Evolutionary conservation across 2,888 invertebrate genomes (phyloP), one percentile per base, ranked within the genome.

Genomic region (Stegophylla sp.): DNA sequence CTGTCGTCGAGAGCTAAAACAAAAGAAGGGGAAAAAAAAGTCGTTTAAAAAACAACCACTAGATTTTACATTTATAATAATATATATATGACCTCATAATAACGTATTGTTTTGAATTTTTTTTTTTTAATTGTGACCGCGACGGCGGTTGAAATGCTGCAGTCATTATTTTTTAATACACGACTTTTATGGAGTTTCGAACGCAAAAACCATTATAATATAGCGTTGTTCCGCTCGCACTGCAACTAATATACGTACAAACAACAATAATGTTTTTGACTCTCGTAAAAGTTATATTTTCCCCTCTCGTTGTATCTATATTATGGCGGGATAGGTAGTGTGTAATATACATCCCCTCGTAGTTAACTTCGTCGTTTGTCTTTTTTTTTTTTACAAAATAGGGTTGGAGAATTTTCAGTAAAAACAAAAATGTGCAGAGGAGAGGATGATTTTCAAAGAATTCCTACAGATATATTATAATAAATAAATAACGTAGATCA

Each of bases 41-140:
- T 63, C 74, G 63, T 74, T 74, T 74, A 74, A 63, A n/a, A 34
- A 48, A 74, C 74, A 51, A 63, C 20, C 63, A 23, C 7, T n/a
- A 23, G 4, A 34, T 34, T 34, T 5, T 34, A 7, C 7, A 34
- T 23, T 10, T 20, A 56, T n/a, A 7, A 20, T 34, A 48, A 15
- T 34, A 34, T 34, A 34, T 34, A 34, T 34, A 34, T 34, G 34
- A 34, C 51, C 51, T 51, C 69, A 61, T 73, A 73, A 51, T 63
- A 48, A 64, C 75, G 41, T 64, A 75, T 75, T 75, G 64, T 75
- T 51, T 48, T 34, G 61, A 56, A 10, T 73, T 61, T 59, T 72
- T 59, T 23, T 56, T 61, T 45, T 74, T 64, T 64, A 75, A 64
- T 75, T 75, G 75, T 75, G 48, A 74, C n/a, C 61, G 41, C 41